phyloP scores from a whole-genome alignment of 1,140 invertebrate species.

The Drosophila tristis region DNA sequence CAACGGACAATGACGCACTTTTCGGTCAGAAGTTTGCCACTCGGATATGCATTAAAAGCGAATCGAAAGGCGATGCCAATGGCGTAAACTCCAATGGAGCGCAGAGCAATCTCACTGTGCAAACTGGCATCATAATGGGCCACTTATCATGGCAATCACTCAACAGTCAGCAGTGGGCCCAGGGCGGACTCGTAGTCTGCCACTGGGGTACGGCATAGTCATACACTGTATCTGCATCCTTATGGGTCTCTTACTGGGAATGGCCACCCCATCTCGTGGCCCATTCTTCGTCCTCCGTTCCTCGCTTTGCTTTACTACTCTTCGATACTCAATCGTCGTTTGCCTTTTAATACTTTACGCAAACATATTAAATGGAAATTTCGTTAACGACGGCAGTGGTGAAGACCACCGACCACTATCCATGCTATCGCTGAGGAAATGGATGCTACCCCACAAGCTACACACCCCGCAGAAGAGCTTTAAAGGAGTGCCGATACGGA shows the following conservation, averaged over 20 bases:
- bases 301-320: conserved; percentile 72
- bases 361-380: conserved; percentile 83
- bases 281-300: background rate
- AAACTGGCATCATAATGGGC: conserved; percentile 81
- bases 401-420: conserved; percentile 21
- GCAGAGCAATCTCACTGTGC: conserved; percentile 69
- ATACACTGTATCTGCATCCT: conserved; percentile 22
- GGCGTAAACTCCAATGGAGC: conserved; percentile 62
- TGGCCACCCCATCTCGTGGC: conserved; percentile 41
- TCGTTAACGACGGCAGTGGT: conserved; percentile 55
- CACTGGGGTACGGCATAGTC: conserved; percentile 9
- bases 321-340: conserved; percentile 79
- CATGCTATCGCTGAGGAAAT: conserved; percentile 32
- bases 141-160: conserved; percentile 82
- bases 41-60: conserved; percentile 77
- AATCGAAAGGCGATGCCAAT: conserved; percentile 34
- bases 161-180: conserved; percentile 63
- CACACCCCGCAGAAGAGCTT: conserved; percentile 11
- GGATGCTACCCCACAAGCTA: conserved; percentile 11
- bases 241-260: conserved; percentile 23
- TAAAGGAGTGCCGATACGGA: conserved; percentile 51
- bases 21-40: conserved; percentile 70
- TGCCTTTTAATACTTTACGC: conserved; percentile 81
- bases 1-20: conserved; percentile 71
- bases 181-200: conserved; percentile 30